A percentile compares a stretch with the other conserved stretches of the same genome.
Conservation (phyloP, 1,140 invertebrate genomes). For the Mercenaria mercenaria region DNA sequence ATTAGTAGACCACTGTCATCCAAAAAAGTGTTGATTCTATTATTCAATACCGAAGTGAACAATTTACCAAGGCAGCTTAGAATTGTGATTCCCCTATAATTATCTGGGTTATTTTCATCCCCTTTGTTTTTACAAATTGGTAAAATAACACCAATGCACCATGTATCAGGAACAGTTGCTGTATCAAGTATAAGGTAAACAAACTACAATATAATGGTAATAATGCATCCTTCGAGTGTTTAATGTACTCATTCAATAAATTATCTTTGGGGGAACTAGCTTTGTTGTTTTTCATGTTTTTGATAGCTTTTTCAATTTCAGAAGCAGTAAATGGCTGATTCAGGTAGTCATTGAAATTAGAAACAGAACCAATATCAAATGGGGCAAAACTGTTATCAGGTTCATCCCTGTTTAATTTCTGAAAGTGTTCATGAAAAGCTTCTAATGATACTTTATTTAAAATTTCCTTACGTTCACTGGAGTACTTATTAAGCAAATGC, state of each 20-base stretch:
- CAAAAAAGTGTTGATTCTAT: constrained; percentile 2
- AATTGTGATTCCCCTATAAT: constrained; percentile 18
- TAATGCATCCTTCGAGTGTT: not conserved
- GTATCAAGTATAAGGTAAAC: constrained; percentile 24
- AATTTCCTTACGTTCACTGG: not conserved
- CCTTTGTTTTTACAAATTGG: constrained; percentile 44
- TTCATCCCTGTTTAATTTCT: not conserved
- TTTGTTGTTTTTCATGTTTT: not conserved
- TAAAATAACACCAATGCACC: not conserved
- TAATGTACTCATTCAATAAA: constrained; percentile 45
- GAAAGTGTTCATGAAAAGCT: not conserved
- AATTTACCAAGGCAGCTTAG: constrained; percentile 27
- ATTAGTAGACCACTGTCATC: not conserved
- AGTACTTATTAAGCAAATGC: not conserved
- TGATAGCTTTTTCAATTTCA: not conserved
- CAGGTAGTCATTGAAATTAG: not conserved
- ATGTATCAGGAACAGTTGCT: not conserved
- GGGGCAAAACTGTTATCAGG: not conserved
- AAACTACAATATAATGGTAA: constrained; percentile 1
- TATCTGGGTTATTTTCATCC: not conserved
- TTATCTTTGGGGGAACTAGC: not conserved
- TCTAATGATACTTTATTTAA: not conserved
- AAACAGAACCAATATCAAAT: not conserved
- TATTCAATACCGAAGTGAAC: constrained; percentile 18
- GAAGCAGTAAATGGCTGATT: not conserved